phyloP scores from a whole-genome alignment of 2,797 vertebrate genomes.

The Scyliorhinus canicula region DNA sequence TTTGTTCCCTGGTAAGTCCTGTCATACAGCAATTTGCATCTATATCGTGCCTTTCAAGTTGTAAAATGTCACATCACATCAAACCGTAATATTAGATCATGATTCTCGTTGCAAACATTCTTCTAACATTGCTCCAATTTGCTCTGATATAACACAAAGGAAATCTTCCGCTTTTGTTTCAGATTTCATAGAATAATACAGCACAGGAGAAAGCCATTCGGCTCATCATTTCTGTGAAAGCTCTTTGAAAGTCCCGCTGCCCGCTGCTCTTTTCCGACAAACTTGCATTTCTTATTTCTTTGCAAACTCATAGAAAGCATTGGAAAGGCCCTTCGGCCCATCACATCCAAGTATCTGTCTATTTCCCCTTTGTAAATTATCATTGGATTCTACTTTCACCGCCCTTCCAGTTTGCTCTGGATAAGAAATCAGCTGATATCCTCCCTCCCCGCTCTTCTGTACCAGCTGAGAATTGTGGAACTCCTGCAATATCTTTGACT shows the following conservation, averaged over 20 bases:
- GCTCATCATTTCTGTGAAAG: background rate
- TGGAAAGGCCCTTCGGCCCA: too few relatives aligned
- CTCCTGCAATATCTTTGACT: background rate
- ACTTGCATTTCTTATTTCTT: background rate
- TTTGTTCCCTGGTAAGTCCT: background rate
- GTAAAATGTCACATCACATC: background rate
- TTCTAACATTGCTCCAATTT: background rate
- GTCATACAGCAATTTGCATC: background rate
- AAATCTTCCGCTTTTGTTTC: background rate
- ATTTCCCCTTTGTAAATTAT: too few relatives aligned
- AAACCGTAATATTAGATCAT: background rate
- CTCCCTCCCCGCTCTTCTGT: background rate
- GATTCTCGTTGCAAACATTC: background rate
- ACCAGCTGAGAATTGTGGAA: background rate
- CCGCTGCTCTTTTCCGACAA: background rate
- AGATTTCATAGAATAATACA: background rate
- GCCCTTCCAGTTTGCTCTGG: too few relatives aligned
- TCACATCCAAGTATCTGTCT: too few relatives aligned
- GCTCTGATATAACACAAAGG: background rate
- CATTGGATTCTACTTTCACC: too few relatives aligned
- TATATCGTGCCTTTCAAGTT: background rate
- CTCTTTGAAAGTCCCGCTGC: background rate
- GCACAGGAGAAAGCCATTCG: background rate
- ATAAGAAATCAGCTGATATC: too few relatives aligned
- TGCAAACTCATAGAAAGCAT: too few relatives aligned